Conservation (phyloP, 2,888 invertebrate genomes). For the Lingula anatina region DNA sequence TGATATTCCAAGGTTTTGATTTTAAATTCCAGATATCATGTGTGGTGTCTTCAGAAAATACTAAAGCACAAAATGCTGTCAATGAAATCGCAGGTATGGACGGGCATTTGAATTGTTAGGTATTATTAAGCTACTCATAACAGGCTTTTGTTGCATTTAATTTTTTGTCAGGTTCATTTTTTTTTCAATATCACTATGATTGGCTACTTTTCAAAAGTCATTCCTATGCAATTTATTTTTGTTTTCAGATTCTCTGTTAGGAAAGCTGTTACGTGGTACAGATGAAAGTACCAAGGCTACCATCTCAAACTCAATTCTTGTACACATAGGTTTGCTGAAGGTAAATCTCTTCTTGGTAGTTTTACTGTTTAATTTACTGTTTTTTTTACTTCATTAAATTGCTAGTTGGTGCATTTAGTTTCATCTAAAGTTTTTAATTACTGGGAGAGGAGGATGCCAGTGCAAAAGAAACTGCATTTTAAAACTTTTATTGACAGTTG, state of each 20-base stretch:
- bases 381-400: not conserved
- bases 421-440: no score
- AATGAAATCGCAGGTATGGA: slow-evolving; percentile 37
- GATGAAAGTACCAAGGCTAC: slow-evolving; percentile 55
- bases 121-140: no score
- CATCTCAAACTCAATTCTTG: slow-evolving; percentile 64
- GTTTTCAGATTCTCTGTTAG: slow-evolving; percentile 54
- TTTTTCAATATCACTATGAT: no score
- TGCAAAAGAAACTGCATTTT: no score
- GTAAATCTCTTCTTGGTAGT: slow-evolving; percentile 52
- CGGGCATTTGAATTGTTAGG: no score
- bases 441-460: no score
- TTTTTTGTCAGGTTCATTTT: no score
- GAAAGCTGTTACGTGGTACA: slow-evolving; percentile 58
- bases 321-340: slow-evolving; percentile 68
- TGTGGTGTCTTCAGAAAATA: slow-evolving; percentile 29
- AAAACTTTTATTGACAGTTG: no score
- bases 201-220: no score
- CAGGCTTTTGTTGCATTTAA: no score
- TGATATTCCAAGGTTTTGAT: not conserved
- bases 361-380: not conserved
- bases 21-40: slow-evolving; percentile 26
- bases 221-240: no score
- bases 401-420: no score
- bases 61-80: slow-evolving; percentile 24